Base-by-base conservation (phyloP, 2,797 vertebrate species). In the Anguilla obscura region DNA sequence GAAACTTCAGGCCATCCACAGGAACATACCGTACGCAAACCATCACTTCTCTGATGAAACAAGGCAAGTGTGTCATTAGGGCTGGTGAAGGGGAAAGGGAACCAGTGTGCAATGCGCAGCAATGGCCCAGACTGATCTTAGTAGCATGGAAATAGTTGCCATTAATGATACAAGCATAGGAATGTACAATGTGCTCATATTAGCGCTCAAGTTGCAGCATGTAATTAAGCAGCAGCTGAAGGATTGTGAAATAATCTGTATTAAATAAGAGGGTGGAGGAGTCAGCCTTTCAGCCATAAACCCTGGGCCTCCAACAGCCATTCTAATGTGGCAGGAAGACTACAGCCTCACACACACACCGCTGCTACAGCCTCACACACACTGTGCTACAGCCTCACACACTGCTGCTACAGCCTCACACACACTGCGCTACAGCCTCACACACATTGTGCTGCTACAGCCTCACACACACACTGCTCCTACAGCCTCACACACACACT, bases 171-270 rank as follows among this genome's bases (percentile, higher is more conserved):
- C 21, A 82, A 50, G 18, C 2, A 50, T 9, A 21, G 45, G 45
- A 50, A 50, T 45, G 4, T 8, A 82, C 21, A 24, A 50, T 8
- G 18, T 18, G 24, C 6, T 48, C 40, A 82, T 82, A 48, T 82
- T 82, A 82, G 7, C 16, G 45, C 45, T 82, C 79, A 50, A 50
- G 45, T 50, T 82, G 18, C 79, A 82, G 79, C 79, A 82, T 79
- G 79, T 33, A 82, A 82, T 48, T 50, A 36, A 9, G 45, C 40
- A n/a, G 16, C 79, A 48, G 18, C 7, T 50, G 21, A 48, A 7
- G 50, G 40, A 82, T 48, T 82, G 45, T 48, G 36, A 82, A 82
- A 82, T 82, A 50, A 82, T 24, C 79, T 12, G 33, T 8, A 48
- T 50, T 48, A 82, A 82, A 50, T 48, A 82, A 82, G 79, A 82